A percentile compares a stretch with the other conserved stretches of the same genome.
phyloP scores from a whole-genome alignment of 2,888 invertebrate genomes.

The Apamea epomidion region DNA sequence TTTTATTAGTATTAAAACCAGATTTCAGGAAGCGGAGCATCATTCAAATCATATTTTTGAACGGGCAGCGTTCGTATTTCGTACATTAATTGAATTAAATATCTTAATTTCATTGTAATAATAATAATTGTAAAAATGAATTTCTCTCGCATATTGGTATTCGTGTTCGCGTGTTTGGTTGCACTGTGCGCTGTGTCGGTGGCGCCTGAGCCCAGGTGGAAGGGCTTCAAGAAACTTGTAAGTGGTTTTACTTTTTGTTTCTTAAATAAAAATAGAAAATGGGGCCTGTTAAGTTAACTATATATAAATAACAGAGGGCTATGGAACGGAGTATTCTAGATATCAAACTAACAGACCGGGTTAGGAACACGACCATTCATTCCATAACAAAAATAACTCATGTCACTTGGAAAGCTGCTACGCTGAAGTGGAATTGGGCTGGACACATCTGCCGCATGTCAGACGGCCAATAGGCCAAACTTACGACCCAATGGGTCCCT shows the following conservation, averaged over 20 bases:
- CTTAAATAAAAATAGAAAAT: too few relatives aligned
- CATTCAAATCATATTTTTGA: background rate
- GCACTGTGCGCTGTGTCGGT: slow-evolving; percentile 73
- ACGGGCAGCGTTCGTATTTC: background rate
- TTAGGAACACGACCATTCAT: too few relatives aligned
- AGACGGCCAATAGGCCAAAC: too few relatives aligned
- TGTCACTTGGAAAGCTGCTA: too few relatives aligned
- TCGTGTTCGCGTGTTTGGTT: slow-evolving; percentile 75
- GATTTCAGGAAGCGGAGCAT: background rate
- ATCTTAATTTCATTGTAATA: slow-evolving; percentile 6
- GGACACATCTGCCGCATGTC: too few relatives aligned
- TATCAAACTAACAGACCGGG: too few relatives aligned
- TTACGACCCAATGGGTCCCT: too few relatives aligned
- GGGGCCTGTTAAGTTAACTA: too few relatives aligned
- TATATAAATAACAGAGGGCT: too few relatives aligned
- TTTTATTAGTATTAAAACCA: background rate
- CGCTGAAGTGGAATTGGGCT: too few relatives aligned
- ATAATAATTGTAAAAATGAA: slow-evolving; percentile 71
- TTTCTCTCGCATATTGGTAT: slow-evolving; percentile 74
- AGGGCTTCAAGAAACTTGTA: slow-evolving; percentile 80
- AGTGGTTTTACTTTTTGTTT: background rate
- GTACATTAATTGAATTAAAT: background rate
- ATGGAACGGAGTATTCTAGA: too few relatives aligned
- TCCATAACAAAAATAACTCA: too few relatives aligned
- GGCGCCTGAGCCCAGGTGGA: slow-evolving; percentile 78